phyloP scores from a whole-genome alignment of 2,113 vertebrate genomes.

The Ornithorhynchus anatinus region DNA sequence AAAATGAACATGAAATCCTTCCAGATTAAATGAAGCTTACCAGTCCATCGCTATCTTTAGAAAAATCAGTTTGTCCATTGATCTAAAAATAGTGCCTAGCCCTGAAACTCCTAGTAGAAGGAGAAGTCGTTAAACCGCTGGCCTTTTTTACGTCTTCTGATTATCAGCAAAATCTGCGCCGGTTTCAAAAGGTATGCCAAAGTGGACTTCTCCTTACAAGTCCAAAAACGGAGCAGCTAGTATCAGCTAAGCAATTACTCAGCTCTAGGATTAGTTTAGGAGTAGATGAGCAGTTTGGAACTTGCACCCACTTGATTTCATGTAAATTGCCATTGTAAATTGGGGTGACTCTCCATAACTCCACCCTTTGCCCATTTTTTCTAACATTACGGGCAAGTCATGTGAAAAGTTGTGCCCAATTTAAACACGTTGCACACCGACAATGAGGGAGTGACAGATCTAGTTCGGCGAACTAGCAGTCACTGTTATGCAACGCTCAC shows the following conservation, averaged over 20 bases:
- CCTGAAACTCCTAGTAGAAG: neutral
- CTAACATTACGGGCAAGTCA: neutral
- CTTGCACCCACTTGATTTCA: constrained; percentile 37
- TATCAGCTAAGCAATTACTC: constrained; percentile 23
- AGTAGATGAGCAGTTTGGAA: constrained; percentile 1
- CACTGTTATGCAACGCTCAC: constrained; percentile 33
- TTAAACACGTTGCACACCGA: neutral
- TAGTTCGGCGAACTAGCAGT: constrained; percentile 5
- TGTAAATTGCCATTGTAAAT: constrained; percentile 9
- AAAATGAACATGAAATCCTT: neutral
- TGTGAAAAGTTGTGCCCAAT: neutral
- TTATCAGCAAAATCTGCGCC: neutral
- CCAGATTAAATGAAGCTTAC: neutral
- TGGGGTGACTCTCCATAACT: neutral
- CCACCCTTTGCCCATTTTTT: constrained; percentile 4
- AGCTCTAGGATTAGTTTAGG: constrained; percentile 10
- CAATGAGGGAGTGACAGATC: constrained; percentile 23
- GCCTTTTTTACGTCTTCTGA: neutral
- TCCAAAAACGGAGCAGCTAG: neutral
- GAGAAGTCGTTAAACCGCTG: neutral
- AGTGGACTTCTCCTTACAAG: neutral
- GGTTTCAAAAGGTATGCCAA: neutral
- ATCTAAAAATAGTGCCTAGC: neutral
- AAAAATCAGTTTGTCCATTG: neutral
- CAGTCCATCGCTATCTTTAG: neutral